Evolutionary conservation across 2,888 invertebrate genomes (phyloP).

Genomic region (Charanyca ferruginea): DNA sequence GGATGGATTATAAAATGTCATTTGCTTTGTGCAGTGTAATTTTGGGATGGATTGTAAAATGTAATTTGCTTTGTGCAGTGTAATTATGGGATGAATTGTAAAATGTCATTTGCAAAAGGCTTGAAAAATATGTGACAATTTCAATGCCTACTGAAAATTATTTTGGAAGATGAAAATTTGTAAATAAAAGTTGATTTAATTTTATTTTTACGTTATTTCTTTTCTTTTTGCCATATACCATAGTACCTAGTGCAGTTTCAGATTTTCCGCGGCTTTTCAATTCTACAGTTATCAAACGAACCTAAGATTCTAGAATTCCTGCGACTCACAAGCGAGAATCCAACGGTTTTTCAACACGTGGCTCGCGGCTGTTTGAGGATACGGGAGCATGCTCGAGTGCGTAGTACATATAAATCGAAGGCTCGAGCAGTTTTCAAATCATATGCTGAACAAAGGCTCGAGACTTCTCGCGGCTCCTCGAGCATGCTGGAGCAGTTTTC

Average conservation of each 20-base stretch:
- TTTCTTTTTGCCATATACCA: slow-evolving; percentile 6
- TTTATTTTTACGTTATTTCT: background rate
- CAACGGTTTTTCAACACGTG: too few relatives aligned
- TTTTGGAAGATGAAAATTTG: slow-evolving; percentile 29
- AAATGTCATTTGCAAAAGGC: background rate
- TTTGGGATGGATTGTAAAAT: too few relatives aligned
- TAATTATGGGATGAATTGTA: background rate
- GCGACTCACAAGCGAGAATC: too few relatives aligned
- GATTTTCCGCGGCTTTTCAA: background rate
- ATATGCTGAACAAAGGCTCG: background rate
- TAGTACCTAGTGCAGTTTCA: background rate
- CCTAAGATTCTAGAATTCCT: too few relatives aligned
- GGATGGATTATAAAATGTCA: too few relatives aligned
- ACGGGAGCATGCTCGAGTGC: too few relatives aligned
- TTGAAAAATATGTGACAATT: slow-evolving; percentile 1
- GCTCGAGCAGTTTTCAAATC: background rate
- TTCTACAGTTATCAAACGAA: too few relatives aligned
- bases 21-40: too few relatives aligned
- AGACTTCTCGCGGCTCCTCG: background rate
- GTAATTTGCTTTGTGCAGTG: background rate
- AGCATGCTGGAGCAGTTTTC: too few relatives aligned
- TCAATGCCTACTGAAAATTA: background rate
- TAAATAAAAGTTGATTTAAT: slow-evolving; percentile 49
- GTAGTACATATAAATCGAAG: too few relatives aligned
- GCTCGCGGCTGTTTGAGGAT: background rate